Conservation (phyloP, 2,888 invertebrate genomes). For the Muschampia plurimacula region DNA sequence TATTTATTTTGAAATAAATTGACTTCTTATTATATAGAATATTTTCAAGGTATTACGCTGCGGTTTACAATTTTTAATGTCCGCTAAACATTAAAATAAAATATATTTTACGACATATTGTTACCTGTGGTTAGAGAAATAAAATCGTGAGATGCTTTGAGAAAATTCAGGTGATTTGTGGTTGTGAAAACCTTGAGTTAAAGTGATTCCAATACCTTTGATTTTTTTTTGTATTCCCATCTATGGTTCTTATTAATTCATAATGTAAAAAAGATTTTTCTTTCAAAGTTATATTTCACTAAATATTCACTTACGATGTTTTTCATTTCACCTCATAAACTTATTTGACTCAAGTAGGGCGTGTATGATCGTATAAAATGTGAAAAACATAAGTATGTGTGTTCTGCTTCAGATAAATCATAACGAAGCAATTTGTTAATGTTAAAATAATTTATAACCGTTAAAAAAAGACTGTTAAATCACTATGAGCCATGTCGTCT, state of each 20-base stretch:
- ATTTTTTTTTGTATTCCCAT: background rate
- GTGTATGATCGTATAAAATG: background rate
- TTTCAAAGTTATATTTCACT: background rate
- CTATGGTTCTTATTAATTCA: background rate
- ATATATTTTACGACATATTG: constrained; percentile 55
- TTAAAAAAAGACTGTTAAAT: constrained; percentile 38
- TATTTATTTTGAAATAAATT: constrained; percentile 50
- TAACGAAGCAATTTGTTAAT: constrained; percentile 27
- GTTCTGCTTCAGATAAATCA: constrained; percentile 23
- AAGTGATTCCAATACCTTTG: background rate
- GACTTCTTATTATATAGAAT: constrained; percentile 48
- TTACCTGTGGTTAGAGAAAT: constrained; percentile 52
- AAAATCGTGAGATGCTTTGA: constrained; percentile 46
- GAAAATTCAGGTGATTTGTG: constrained; percentile 16
- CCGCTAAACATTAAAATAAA: constrained; percentile 31
- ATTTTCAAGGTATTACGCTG: constrained; percentile 20
- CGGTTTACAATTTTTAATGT: constrained; percentile 3
- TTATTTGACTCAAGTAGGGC: too few species aligned
- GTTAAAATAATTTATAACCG: constrained; percentile 32
- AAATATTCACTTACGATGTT: too few species aligned
- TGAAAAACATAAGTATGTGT: constrained; percentile 17
- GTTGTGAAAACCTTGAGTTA: background rate
- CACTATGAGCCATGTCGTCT: constrained; percentile 40
- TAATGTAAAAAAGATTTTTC: background rate
- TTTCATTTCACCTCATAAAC: too few species aligned